Conservation (phyloP, 2,888 invertebrate species). For the Cerastis leucographa region DNA sequence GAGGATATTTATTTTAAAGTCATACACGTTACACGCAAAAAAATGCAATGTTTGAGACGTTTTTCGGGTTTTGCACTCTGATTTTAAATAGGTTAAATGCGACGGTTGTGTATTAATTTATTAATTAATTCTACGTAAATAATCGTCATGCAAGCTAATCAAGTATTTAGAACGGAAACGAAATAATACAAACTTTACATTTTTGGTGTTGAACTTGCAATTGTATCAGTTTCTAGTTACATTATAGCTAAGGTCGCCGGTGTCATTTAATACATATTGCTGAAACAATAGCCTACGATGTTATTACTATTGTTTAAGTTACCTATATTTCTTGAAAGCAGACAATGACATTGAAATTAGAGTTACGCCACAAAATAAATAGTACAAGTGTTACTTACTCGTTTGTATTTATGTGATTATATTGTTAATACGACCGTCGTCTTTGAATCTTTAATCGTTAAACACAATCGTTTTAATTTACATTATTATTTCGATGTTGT, state of each 20-base stretch:
- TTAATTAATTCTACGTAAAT: constrained; percentile 15
- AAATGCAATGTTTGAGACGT: neutral
- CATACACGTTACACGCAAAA: neutral
- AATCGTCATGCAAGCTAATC: constrained; percentile 9
- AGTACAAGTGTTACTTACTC: too few relatives aligned
- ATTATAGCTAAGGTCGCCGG: constrained; percentile 17
- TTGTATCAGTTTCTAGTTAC: constrained; percentile 23
- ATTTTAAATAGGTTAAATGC: constrained; percentile 21
- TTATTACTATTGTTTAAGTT: neutral
- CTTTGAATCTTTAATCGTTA: constrained; percentile 38
- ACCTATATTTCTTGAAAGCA: constrained; percentile 19
- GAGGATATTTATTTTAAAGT: constrained; percentile 12
- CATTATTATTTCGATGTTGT: constrained; percentile 13
- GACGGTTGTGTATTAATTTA: neutral
- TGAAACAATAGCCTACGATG: constrained; percentile 19
- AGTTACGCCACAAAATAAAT: neutral
- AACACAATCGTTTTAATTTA: constrained; percentile 29
- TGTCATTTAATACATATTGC: constrained; percentile 24
- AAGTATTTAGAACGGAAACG: constrained; percentile 44
- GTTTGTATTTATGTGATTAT: constrained; percentile 24
- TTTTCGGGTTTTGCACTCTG: neutral
- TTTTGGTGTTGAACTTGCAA: constrained; percentile 20
- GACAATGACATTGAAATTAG: constrained; percentile 21
- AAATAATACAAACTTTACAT: neutral
- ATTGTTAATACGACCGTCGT: neutral